Percentiles rank a stretch among this genome's conserved stretches.
These are phyloP conservation scores for Lanius ludovicianus DNA, from an alignment of 2,113 vertebrate species.

Conservation along the genomic window DNA sequence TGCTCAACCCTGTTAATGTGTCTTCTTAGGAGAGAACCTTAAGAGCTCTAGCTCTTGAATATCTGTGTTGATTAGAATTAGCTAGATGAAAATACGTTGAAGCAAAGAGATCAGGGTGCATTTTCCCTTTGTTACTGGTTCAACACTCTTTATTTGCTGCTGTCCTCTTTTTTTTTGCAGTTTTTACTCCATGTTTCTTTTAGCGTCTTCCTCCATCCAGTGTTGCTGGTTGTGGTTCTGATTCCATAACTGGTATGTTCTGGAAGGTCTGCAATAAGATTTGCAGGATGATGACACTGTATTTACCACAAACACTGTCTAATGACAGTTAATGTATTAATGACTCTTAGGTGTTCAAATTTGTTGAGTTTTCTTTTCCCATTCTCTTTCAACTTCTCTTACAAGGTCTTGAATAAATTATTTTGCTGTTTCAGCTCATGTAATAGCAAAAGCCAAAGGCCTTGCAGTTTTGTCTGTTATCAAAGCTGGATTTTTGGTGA, in stretches of 20 bases:
- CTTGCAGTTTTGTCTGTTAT: slow-evolving; percentile 93
- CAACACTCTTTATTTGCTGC: background rate
- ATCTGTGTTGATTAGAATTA: background rate
- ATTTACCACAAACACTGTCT: background rate
- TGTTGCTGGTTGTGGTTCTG: background rate
- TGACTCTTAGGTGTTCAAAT: background rate
- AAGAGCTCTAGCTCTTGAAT: background rate
- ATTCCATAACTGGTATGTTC: background rate
- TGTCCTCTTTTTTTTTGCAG: background rate
- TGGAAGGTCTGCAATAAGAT: background rate
- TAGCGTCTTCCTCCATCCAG: background rate
- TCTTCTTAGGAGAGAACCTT: background rate
- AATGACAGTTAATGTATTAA: background rate
- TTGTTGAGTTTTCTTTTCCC: background rate
- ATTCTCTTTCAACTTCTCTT: background rate
- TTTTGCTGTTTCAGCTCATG: slow-evolving; percentile 79
- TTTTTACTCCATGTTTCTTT: background rate
- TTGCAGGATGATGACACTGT: background rate
- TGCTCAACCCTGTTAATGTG: background rate
- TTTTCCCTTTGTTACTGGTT: background rate
- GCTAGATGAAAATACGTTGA: background rate
- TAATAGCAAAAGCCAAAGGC: slow-evolving; percentile 94
- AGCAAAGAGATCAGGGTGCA: background rate
- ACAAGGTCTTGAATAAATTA: background rate
- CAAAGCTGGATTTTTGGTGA: slow-evolving; percentile 95